A percentile compares a stretch with the other conserved stretches of the same genome.
Evolutionary conservation across 1,140 invertebrate genomes (phyloP).

Genomic region (Tetragnatha versicolor): DNA sequence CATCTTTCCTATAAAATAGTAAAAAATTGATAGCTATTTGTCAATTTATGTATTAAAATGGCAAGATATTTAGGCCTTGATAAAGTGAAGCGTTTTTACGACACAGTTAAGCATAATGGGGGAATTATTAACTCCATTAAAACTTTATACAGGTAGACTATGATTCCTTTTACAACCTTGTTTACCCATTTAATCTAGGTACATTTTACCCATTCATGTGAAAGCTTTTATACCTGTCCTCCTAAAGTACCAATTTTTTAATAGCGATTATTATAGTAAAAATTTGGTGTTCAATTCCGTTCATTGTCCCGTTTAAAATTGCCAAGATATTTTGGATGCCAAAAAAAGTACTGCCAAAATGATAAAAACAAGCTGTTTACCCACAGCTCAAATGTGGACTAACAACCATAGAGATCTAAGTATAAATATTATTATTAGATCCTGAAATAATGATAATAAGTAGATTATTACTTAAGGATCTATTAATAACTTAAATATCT

Average conservation of each 20-base stretch:
- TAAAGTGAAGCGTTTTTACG: slow-evolving; percentile 73
- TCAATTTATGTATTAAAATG: no score
- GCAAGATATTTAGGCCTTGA: slow-evolving; percentile 71
- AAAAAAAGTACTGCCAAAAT: neutral
- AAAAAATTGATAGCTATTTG: no score
- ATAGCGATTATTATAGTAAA: neutral
- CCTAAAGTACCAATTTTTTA: neutral
- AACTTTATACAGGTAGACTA: slow-evolving; percentile 80
- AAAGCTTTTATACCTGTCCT: neutral
- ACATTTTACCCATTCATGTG: neutral
- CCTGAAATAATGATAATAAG: no score
- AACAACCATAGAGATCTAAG: no score
- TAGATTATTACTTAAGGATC: no score
- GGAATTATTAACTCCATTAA: slow-evolving; percentile 74
- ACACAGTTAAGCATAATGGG: slow-evolving; percentile 78
- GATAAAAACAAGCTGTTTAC: no score
- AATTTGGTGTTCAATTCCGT: neutral
- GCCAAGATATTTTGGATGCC: neutral
- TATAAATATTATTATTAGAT: no score
- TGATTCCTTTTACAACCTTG: neutral
- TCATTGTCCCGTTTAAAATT: neutral
- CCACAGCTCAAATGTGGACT: no score
- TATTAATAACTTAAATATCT: no score
- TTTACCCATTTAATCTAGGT: neutral
- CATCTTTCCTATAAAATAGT: no score